Evolutionary conservation across 2,888 invertebrate species (phyloP).

Genomic region (Melangyna quadrimaculata): DNA sequence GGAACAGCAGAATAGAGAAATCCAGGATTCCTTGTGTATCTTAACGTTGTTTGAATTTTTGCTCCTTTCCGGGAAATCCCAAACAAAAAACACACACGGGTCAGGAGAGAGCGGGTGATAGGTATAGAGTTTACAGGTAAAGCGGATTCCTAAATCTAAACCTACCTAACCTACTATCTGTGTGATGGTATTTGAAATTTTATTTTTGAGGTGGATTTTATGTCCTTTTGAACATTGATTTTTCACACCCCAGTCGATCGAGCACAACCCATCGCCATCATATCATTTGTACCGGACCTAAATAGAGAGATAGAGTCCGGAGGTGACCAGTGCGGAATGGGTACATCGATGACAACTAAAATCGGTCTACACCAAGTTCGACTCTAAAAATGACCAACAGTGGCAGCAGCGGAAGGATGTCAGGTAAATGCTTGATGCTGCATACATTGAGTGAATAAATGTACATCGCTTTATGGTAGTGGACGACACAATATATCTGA

Average conservation of each 20-base stretch:
- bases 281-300: neutral
- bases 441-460: conserved; percentile 12
- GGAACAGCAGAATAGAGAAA: neutral
- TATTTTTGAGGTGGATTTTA: conserved; percentile 67
- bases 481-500: neutral
- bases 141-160: conserved; percentile 47
- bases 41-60: conserved; percentile 45
- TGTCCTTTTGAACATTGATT: conserved; percentile 71
- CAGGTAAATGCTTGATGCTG: conserved; percentile 38
- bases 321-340: neutral
- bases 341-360: conserved; percentile 30
- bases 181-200: conserved; percentile 11
- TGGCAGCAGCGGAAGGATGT: conserved; percentile 53
- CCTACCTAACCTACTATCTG: neutral
- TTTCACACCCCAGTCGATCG: conserved; percentile 65
- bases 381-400: conserved; percentile 4
- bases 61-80: conserved; percentile 16
- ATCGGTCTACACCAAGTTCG: conserved; percentile 15
- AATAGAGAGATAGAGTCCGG: no score
- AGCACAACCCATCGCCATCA: conserved; percentile 12
- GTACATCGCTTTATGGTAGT: conserved; percentile 1
- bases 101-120: conserved; percentile 2
- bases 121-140: conserved; percentile 51
- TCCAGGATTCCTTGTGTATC: conserved; percentile 57
- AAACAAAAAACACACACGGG: conserved; percentile 4